A percentile compares a stretch with the other conserved stretches of the same genome.
phyloP scores from a whole-genome alignment of 1,140 invertebrate genomes.

The Bombus balteatus region DNA sequence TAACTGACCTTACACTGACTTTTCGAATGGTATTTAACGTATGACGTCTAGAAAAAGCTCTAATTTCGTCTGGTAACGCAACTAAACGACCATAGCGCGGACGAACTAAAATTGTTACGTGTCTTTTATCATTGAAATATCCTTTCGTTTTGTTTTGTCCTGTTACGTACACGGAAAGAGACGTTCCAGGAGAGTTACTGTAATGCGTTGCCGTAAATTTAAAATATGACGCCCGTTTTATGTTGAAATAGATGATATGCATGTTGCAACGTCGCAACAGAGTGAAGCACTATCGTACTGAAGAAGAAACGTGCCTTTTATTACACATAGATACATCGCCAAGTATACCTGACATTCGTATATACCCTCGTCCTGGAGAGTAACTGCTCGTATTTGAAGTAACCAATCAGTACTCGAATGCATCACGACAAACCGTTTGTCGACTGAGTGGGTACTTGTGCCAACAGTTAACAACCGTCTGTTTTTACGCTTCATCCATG shows the following conservation, averaged over 20 bases:
- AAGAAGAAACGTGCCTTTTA: slow-evolving; percentile 10
- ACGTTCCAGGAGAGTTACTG: slow-evolving; percentile 12
- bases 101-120: no score
- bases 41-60: not conserved
- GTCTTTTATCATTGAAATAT: not conserved
- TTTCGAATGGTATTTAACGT: not conserved
- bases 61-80: not conserved
- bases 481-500: slow-evolving; percentile 88
- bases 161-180: not conserved
- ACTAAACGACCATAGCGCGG: not conserved
- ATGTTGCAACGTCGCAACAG: not conserved
- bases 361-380: slow-evolving; percentile 87
- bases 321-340: not conserved
- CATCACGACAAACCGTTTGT: slow-evolving; percentile 90
- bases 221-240: not conserved
- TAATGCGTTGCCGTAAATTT: slow-evolving; percentile 26
- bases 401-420: slow-evolving; percentile 91
- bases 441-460: slow-evolving; percentile 87
- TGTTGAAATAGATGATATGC: slow-evolving; percentile 21
- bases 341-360: slow-evolving; percentile 89
- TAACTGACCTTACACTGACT: not conserved
- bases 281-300: no score
- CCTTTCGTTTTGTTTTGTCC: not conserved
- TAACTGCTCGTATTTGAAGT: slow-evolving; percentile 88
- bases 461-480: slow-evolving; percentile 90